These are phyloP conservation scores for Eretmocerus hayati DNA, from an alignment of 2,888 invertebrate genomes.

Conservation along the genomic window DNA sequence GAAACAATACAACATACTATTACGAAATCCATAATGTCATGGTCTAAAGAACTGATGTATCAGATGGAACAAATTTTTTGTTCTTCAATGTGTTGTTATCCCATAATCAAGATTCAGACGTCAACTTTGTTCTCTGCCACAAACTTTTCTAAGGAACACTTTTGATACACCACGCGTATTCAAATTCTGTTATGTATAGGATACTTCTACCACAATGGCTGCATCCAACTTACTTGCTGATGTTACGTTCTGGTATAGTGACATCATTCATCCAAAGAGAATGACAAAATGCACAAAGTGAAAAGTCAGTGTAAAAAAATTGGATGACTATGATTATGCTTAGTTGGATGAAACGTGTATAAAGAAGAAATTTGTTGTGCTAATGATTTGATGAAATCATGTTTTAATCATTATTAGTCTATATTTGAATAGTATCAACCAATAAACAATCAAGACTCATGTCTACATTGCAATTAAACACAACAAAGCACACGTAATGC, in stretches of 20 bases:
- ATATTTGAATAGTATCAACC: constrained; percentile 21
- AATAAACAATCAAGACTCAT: constrained; percentile 8
- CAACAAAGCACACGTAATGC: constrained; percentile 14
- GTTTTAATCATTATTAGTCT: constrained; percentile 23
- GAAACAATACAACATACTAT: constrained; percentile 16
- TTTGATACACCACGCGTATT: constrained; percentile 5
- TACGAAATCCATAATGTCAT: constrained; percentile 17
- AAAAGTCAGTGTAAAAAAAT: constrained; percentile 16
- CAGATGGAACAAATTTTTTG: constrained; percentile 7
- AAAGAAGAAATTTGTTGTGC: constrained; percentile 5
- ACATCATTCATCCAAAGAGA: constrained; percentile 12
- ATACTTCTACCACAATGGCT: constrained; percentile 7
- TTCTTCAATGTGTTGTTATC: constrained; percentile 12
- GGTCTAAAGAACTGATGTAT: constrained; percentile 14
- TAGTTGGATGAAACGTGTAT: constrained; percentile 5
- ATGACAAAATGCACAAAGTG: constrained; percentile 18
- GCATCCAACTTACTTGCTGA: too few species aligned
- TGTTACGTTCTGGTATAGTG: constrained; percentile 9
- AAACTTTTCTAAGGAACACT: constrained; percentile 11
- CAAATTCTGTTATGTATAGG: constrained; percentile 3
- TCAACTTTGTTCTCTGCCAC: background rate
- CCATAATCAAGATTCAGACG: background rate
- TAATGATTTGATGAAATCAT: constrained; percentile 15
- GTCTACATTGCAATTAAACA: constrained; percentile 19
- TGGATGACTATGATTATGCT: constrained; percentile 9